These are phyloP conservation scores for Gastracanthus pulcherrimus DNA, from an alignment of 2,888 invertebrate species.

Conservation along the genomic window DNA sequence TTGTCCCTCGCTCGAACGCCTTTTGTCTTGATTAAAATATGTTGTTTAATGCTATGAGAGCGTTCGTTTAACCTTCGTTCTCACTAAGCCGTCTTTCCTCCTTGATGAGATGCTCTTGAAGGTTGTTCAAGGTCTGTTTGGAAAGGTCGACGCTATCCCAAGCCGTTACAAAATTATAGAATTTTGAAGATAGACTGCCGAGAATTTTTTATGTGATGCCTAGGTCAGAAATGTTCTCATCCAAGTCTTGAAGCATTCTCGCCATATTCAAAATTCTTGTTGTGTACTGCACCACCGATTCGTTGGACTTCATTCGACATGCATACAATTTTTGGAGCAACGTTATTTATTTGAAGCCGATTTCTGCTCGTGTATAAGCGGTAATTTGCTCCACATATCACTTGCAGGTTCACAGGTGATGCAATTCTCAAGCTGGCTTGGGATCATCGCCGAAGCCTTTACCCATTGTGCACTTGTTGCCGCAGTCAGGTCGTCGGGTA, in stretches of 20 bases:
- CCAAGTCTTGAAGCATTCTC: not conserved
- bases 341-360: not conserved
- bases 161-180: not conserved
- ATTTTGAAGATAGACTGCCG: not conserved
- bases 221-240: not conserved
- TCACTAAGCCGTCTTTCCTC: not conserved
- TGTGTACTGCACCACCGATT: not conserved
- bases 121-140: too few species aligned
- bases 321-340: not conserved
- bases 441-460: too few species aligned
- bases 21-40: too few species aligned
- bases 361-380: not conserved
- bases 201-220: not conserved
- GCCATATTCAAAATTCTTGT: not conserved
- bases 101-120: not conserved
- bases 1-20: not conserved
- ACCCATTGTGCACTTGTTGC: too few species aligned
- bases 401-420: not conserved
- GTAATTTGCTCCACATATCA: not conserved
- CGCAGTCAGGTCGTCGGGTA: not conserved
- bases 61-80: not conserved
- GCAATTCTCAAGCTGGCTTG: not conserved
- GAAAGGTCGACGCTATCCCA: too few species aligned
- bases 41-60: too few species aligned
- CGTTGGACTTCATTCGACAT: not conserved